A percentile compares a stretch with the other conserved stretches of the same genome.
Evolutionary conservation across 2,888 invertebrate genomes (phyloP).

Genomic region (Microctonus brassicae): DNA sequence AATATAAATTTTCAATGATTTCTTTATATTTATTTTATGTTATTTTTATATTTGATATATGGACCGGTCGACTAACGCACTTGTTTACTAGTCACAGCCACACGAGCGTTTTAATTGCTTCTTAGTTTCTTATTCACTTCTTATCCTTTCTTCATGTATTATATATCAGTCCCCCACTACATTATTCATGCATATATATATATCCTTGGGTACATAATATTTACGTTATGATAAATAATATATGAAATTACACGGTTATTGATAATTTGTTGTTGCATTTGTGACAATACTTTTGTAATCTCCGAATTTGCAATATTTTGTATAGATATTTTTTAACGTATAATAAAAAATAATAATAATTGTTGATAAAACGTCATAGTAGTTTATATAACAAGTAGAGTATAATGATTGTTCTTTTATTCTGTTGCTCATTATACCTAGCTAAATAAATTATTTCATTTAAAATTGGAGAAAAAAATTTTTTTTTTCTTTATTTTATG

Average conservation of each 20-base stretch:
- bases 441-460: too few species aligned
- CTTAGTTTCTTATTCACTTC: not conserved
- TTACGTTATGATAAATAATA: not conserved
- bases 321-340: too few species aligned
- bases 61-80: not conserved
- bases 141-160: conserved; percentile 2
- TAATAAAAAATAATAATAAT: too few species aligned
- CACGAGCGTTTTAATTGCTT: not conserved
- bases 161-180: not conserved
- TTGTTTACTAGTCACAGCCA: not conserved
- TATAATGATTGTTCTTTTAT: too few species aligned
- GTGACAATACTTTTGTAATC: not conserved
- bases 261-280: not conserved
- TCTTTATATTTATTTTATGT: not conserved
- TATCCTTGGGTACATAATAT: not conserved
- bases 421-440: too few species aligned
- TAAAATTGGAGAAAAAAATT: too few species aligned
- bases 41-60: too few species aligned
- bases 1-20: not conserved
- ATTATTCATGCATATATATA: not conserved
- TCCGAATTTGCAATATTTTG: too few species aligned
- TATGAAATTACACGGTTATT: not conserved
- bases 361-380: not conserved
- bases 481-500: not conserved
- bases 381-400: too few species aligned